Conservation (phyloP, 35 echinoderm and acorn worm genomes). For the Eucidaris tribuloides region DNA sequence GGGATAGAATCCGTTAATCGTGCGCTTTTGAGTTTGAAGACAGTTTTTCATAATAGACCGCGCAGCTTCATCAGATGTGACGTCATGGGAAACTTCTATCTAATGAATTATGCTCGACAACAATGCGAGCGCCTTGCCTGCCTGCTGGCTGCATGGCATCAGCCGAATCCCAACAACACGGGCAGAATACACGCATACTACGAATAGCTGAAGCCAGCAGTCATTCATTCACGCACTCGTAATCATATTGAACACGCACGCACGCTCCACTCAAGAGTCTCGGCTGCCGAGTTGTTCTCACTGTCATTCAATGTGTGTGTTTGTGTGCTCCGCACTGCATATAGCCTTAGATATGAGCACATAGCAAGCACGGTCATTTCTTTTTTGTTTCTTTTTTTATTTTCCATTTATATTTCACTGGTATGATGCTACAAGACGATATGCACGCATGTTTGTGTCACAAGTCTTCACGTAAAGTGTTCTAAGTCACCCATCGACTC, state of each 20-base stretch:
- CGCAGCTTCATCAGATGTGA: no score
- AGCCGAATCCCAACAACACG: no score
- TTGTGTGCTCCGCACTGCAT: constrained; percentile 34
- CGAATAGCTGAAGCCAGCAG: no score
- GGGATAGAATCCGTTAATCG: no score
- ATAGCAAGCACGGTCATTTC: constrained; percentile 25
- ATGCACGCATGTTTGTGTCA: constrained; percentile 28
- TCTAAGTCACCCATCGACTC: neutral
- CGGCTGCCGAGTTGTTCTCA: neutral
- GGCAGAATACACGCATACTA: no score
- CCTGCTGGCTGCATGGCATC: no score
- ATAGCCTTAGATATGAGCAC: constrained; percentile 31
- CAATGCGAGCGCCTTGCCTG: no score
- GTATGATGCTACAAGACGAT: neutral
- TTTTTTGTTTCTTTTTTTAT: constrained; percentile 30
- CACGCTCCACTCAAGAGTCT: neutral
- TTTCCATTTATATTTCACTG: neutral
- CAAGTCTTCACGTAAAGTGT: neutral
- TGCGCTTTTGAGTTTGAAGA: no score
- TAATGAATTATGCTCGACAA: no score
- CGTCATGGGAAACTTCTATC: no score
- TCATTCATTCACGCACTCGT: neutral
- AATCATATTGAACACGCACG: neutral
- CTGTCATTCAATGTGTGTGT: neutral
- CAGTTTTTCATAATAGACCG: no score